Percentiles rank a stretch among this genome's conserved stretches.
Evolutionary conservation across 2,113 vertebrate species (phyloP).

Genomic region (Archilochus colubris): DNA sequence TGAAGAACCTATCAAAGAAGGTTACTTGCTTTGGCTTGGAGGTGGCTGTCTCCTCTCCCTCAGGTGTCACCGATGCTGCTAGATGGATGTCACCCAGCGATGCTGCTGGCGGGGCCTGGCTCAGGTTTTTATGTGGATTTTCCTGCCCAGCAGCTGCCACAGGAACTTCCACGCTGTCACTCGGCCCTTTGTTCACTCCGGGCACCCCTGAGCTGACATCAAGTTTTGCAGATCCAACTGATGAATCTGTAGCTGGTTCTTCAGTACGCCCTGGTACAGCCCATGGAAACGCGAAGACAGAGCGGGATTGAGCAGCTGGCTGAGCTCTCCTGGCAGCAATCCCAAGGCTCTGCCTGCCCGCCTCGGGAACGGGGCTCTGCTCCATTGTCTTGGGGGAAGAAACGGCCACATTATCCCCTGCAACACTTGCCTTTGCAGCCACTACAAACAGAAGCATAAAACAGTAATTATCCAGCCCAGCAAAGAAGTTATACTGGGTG

Average conservation of each 20-base stretch:
- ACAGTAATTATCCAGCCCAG: conserved; percentile 41
- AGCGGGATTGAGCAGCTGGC: conserved; percentile 70
- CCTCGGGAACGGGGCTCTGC: not conserved
- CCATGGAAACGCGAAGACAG: conserved; percentile 71
- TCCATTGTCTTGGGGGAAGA: conserved; percentile 64
- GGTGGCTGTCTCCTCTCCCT: not conserved
- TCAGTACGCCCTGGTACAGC: conserved; percentile 76
- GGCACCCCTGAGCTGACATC: conserved; percentile 42
- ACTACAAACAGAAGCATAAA: conserved; percentile 74
- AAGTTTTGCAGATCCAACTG: not conserved
- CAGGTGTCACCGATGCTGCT: not conserved
- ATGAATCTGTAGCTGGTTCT: conserved; percentile 50
- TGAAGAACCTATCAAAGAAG: conserved; percentile 83
- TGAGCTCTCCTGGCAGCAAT: conserved; percentile 50
- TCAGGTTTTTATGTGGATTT: conserved; percentile 7
- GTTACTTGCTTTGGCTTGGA: conserved; percentile 45
- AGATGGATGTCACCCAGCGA: not conserved
- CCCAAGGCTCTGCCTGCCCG: conserved; percentile 65
- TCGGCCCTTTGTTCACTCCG: conserved; percentile 44
- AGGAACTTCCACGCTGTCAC: not conserved
- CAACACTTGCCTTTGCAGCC: conserved; percentile 44
- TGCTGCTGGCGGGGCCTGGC: not conserved
- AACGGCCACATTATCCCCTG: conserved; percentile 61
- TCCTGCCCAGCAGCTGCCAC: not conserved
- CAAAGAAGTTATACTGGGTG: conserved; percentile 20